These are phyloP conservation scores for Sebastes ruberrimus DNA, from an alignment of 2,797 vertebrate genomes.

Conservation along the genomic window DNA sequence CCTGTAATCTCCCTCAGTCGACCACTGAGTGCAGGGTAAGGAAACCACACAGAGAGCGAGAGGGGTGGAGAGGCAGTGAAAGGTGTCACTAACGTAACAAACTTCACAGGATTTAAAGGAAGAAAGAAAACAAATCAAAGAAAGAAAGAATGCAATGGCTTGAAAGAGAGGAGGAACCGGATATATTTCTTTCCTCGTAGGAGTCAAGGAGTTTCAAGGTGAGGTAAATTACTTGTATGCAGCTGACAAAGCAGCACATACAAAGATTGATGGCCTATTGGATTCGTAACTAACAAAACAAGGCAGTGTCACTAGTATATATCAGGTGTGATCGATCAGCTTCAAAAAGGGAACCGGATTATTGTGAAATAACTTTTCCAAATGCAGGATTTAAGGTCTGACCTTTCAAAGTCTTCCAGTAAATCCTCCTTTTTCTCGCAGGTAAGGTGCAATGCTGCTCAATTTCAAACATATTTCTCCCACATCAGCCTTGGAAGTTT, in stretches of 20 bases:
- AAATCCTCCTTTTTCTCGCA: constrained; percentile 45
- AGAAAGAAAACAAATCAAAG: constrained; percentile 21
- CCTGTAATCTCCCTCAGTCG: constrained; percentile 63
- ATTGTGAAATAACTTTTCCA: constrained; percentile 57
- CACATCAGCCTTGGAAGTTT: constrained; percentile 48
- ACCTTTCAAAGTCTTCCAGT: constrained; percentile 45
- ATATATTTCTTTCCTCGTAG: constrained; percentile 34
- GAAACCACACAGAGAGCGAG: constrained; percentile 53
- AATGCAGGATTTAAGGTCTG: constrained; percentile 51
- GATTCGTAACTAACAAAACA: constrained; percentile 56
- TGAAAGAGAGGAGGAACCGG: constrained; percentile 47
- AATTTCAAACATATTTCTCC: constrained; percentile 62
- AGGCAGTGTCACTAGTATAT: constrained; percentile 10
- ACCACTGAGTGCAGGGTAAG: constrained; percentile 37
- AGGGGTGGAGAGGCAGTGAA: constrained; percentile 38
- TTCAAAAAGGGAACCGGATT: constrained; percentile 40
- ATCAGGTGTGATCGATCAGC: constrained; percentile 47
- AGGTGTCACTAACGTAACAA: constrained; percentile 48
- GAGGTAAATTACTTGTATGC: constrained; percentile 58
- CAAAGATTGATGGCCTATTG: constrained; percentile 52
- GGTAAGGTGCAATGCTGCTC: constrained; percentile 45
- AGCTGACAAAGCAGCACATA: constrained; percentile 8
- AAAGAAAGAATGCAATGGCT: constrained; percentile 38
- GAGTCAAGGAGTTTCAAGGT: constrained; percentile 67
- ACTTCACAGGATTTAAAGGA: constrained; percentile 38